Evolutionary conservation across 2,888 invertebrate species (phyloP), one percentile per base, ranked within the genome.

Genomic region (Orthonychiurus folsomi): DNA sequence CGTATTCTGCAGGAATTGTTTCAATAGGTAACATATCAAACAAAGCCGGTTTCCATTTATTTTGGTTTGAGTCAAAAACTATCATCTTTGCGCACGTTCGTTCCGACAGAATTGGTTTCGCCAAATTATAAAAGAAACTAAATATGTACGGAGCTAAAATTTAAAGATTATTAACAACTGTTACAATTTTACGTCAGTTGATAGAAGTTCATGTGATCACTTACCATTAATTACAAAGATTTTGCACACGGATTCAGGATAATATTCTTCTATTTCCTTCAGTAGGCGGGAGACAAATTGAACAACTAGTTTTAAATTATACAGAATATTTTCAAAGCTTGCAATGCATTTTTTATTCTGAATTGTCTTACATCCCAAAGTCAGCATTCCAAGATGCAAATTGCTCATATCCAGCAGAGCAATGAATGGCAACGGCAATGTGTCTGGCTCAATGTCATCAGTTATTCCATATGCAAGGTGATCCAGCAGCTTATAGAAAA

Each of bases 191-290:
- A 37, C 15, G n/a, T 37, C 37, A 37, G 37, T 9, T 9, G 37
- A 5, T n/a, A n/a, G n/a, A 37, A 37, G 5, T 37, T 37, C 5
- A 37, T 37, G 37, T 9, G 1, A 27, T 56, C 28, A 24, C 37
- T 9, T 47, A 62, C 62, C 63, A 28, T 63, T 55, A 18, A 63
- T 23, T 18, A 65, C 65, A 26, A 62, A 60, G 1, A 65, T 2
- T 60, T 60, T 58, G 23, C 61, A 56, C 27, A 65, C 23, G 50
- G 63, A 58, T 20, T 60, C 58, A 2, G 63, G 65, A 37, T 62
- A 65, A 15, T 65, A 60, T 1, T 24, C 58, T 28, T 65, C 65
- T 57, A 65, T 62, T 1, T 60, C 58, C n/a, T 60, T 50, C 1
- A 63, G 57, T 25, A 65, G 60, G 23, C 61, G 65, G 20, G 61